Evolutionary conservation across 92 coral and sea anemone species (phyloP).

Genomic region (Epizoanthus rinbou): DNA sequence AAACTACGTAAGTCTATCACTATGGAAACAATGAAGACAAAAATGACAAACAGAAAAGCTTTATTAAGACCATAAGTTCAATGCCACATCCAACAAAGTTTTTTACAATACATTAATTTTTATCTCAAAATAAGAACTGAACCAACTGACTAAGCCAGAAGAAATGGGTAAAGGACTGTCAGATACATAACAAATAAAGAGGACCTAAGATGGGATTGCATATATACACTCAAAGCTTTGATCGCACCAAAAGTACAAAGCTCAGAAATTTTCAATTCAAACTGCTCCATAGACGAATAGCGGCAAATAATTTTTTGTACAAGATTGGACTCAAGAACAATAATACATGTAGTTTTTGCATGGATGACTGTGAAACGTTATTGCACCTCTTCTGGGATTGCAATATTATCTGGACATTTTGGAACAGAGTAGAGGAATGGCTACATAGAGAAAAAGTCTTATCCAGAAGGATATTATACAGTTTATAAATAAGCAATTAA

Average conservation of each 20-base stretch:
- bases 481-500: too few relatives aligned
- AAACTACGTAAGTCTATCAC: too few relatives aligned
- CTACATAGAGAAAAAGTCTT: not conserved
- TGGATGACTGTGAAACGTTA: not conserved
- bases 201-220: not conserved
- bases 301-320: not conserved
- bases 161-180: conserved; percentile 4
- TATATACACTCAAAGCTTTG: not conserved
- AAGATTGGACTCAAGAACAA: not conserved
- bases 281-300: not conserved
- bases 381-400: not conserved
- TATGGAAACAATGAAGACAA: too few relatives aligned
- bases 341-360: too few relatives aligned
- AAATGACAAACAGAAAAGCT: too few relatives aligned
- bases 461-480: not conserved
- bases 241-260: not conserved
- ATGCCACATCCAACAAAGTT: not conserved
- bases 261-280: not conserved
- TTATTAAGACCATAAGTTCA: too few relatives aligned
- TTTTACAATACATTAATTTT: not conserved
- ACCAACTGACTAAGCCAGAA: not conserved
- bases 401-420: not conserved
- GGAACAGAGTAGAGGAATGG: not conserved
- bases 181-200: not conserved
- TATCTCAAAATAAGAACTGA: not conserved